These are phyloP conservation scores for Callimorpha dominula DNA, from an alignment of 2,888 invertebrate genomes.

Conservation along the genomic window DNA sequence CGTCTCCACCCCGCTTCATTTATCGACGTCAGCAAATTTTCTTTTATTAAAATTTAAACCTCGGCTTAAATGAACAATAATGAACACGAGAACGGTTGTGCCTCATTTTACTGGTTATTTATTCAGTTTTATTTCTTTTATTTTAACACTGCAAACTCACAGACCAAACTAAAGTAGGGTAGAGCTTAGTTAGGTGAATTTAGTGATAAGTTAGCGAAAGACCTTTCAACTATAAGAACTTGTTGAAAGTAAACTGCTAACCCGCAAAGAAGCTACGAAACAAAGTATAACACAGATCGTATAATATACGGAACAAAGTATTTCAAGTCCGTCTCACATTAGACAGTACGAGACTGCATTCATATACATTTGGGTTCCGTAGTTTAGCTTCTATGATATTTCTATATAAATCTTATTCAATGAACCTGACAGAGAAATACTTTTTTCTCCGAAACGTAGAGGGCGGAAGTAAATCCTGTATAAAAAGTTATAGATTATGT, in stretches of 20 bases:
- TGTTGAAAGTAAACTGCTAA: background rate
- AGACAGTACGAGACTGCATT: background rate
- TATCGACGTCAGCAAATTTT: background rate
- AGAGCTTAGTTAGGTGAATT: slow-evolving; percentile 2
- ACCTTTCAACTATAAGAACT: background rate
- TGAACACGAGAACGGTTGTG: background rate
- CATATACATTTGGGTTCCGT: too few species aligned
- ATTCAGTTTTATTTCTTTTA: slow-evolving; percentile 5
- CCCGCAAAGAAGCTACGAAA: background rate
- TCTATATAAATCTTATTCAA: too few species aligned
- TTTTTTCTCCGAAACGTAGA: background rate
- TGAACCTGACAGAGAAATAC: too few species aligned
- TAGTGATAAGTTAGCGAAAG: background rate
- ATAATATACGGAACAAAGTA: background rate
- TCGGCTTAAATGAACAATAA: background rate
- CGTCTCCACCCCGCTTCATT: background rate
- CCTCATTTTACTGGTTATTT: background rate
- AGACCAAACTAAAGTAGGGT: background rate
- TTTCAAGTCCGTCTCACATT: background rate
- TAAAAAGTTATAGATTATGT: background rate
- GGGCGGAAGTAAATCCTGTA: background rate
- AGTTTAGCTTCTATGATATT: too few species aligned
- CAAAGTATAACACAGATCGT: background rate
- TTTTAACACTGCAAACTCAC: background rate
- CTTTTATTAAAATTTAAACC: background rate